Percentiles rank a stretch among this genome's conserved stretches.
These are phyloP conservation scores for Halisarca cf. caerulea DNA, from an alignment of 37 sponge, comb jelly and placozoan genomes.

Conservation along the genomic window DNA sequence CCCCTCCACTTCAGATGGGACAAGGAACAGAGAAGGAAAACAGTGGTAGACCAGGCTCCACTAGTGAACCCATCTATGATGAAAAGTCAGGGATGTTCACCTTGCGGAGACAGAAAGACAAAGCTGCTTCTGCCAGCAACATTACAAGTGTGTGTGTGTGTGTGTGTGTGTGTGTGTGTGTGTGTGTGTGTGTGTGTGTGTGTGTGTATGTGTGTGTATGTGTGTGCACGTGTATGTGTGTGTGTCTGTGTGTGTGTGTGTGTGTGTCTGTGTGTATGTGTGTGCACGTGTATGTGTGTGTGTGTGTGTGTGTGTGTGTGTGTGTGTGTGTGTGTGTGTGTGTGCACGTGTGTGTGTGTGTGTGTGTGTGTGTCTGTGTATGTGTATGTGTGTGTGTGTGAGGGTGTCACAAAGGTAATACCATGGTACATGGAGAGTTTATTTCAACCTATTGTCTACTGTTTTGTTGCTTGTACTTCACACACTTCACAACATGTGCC, in stretches of 20 bases:
- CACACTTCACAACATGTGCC: no score
- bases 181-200: not conserved
- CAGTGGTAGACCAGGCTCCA: not conserved
- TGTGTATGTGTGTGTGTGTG: not conserved
- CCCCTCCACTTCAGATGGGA: not conserved
- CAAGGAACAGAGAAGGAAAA: not conserved
- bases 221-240: not conserved
- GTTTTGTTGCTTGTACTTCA: no score
- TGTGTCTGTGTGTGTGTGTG: not conserved
- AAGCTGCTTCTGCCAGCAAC: not conserved
- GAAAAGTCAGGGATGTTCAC: conserved; percentile 75
- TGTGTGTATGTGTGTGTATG: not conserved
- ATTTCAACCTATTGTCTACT: no score
- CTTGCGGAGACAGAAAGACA: conserved; percentile 52
- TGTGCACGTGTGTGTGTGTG: not conserved
- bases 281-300: not conserved
- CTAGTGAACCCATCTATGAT: not conserved
- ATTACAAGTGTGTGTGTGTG: not conserved
- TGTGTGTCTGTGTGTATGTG: not conserved
- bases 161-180: no score
- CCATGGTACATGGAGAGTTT: no score
- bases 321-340: not conserved
- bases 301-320: not conserved
- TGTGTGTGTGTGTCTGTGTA: not conserved
- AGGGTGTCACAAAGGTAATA: no score